These are phyloP conservation scores for Quadroppia sp. DNA, from an alignment of 2,888 invertebrate genomes.

Conservation along the genomic window DNA sequence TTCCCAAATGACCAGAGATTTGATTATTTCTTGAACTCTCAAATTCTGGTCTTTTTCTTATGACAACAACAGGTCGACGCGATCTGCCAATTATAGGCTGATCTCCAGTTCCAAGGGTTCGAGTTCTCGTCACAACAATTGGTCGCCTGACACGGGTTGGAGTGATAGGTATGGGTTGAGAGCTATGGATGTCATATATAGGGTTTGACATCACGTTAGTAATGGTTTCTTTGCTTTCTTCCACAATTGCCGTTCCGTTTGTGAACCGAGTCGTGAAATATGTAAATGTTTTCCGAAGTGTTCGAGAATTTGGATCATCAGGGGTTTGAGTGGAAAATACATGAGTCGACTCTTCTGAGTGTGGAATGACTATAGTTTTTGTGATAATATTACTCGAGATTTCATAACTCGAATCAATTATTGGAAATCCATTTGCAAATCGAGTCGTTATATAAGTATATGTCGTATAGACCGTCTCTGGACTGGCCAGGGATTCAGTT, in stretches of 20 bases:
- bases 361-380: constrained; percentile 38
- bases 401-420: constrained; percentile 46
- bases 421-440: constrained; percentile 45
- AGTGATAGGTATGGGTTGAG: background rate
- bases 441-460: constrained; percentile 47
- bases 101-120: background rate
- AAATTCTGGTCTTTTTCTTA: constrained; percentile 29
- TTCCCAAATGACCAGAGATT: background rate
- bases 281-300: constrained; percentile 26
- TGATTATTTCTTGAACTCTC: background rate
- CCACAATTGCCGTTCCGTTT: constrained; percentile 6
- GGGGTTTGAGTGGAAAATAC: background rate
- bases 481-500: constrained; percentile 29
- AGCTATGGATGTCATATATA: background rate
- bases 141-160: constrained; percentile 14
- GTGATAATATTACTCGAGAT: constrained; percentile 45
- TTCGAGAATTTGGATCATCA: background rate
- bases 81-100: background rate
- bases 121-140: constrained; percentile 37
- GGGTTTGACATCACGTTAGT: background rate
- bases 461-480: constrained; percentile 46
- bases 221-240: background rate
- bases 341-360: constrained; percentile 1
- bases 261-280: constrained; percentile 28
- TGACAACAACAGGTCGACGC: constrained; percentile 23